Percentiles rank a stretch among this genome's conserved stretches.
Evolutionary conservation across 2,113 vertebrate species (phyloP).

Genomic region (Monopterus albus): DNA sequence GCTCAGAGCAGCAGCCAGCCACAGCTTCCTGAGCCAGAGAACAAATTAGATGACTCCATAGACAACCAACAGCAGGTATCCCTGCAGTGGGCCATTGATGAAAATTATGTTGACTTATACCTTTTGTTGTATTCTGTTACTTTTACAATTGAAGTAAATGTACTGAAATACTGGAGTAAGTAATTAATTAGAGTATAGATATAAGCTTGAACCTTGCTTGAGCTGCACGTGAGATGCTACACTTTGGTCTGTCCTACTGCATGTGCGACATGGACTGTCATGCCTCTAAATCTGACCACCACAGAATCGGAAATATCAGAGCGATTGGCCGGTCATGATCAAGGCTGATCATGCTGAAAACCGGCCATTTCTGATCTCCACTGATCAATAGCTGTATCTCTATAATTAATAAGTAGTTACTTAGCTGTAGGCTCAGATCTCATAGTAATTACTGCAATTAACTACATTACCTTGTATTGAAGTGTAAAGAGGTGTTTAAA

Average conservation of each 20-base stretch:
- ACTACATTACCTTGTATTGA: background rate
- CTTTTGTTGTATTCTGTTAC: background rate
- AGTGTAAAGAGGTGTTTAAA: background rate
- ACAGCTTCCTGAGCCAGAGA: slow-evolving; percentile 89
- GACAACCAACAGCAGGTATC: slow-evolving; percentile 96
- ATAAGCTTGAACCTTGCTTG: too few relatives aligned
- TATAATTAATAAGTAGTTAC: background rate
- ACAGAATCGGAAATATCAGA: too few relatives aligned
- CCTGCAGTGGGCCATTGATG: background rate
- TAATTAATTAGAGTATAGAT: too few relatives aligned
- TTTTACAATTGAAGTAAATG: background rate
- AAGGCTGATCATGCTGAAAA: too few relatives aligned
- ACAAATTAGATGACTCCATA: slow-evolving; percentile 92
- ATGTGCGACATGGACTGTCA: too few relatives aligned
- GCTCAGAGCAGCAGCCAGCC: slow-evolving; percentile 90
- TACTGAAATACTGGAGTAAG: background rate
- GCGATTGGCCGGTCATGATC: too few relatives aligned
- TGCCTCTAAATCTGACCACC: too few relatives aligned
- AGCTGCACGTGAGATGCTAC: too few relatives aligned
- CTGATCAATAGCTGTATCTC: too few relatives aligned
- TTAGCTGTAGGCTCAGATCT: background rate
- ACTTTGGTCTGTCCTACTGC: too few relatives aligned
- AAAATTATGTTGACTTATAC: background rate
- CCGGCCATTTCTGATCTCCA: too few relatives aligned
- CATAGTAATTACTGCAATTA: background rate